A percentile compares a stretch with the other conserved stretches of the same genome.
These are phyloP conservation scores for Plutomurus gul DNA, from an alignment of 1,140 invertebrate genomes.

Conservation along the genomic window DNA sequence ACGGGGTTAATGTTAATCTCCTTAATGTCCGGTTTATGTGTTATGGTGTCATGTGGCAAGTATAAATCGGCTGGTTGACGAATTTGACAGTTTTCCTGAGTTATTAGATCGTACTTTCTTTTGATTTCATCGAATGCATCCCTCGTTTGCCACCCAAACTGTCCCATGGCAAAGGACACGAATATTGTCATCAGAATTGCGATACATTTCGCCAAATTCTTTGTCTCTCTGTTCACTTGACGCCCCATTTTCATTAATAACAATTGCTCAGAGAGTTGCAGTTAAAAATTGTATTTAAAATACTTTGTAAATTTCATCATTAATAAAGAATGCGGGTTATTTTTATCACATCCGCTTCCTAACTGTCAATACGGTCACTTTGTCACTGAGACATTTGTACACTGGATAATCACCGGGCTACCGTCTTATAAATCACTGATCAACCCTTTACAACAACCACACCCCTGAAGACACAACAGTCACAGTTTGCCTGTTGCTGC, in stretches of 20 bases:
- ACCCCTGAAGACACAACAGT: too few species aligned
- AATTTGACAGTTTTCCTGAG: conserved; percentile 81
- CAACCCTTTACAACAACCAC: not conserved
- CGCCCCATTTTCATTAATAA: not conserved
- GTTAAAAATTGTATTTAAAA: too few species aligned
- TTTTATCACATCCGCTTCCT: too few species aligned
- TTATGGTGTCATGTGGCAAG: conserved; percentile 79
- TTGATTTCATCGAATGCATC: conserved; percentile 89
- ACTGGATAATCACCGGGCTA: not conserved
- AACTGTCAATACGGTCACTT: not conserved
- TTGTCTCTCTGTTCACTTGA: not conserved
- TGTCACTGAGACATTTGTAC: not conserved
- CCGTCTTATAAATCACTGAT: not conserved
- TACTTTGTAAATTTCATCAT: too few species aligned
- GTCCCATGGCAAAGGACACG: conserved; percentile 62
- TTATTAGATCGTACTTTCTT: conserved; percentile 76
- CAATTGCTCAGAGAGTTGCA: too few species aligned
- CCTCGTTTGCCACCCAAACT: conserved; percentile 84
- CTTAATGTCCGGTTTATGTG: conserved; percentile 91
- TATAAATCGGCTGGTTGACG: conserved; percentile 82
- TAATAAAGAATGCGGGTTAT: too few species aligned
- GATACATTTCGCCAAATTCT: not conserved
- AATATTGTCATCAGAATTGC: not conserved
- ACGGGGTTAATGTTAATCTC: conserved; percentile 93
- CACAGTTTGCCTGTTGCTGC: not conserved